Evolutionary conservation across 2,797 vertebrate genomes (phyloP), one percentile per base, ranked within the genome.

Genomic region (Gadopsis bispinosus): DNA sequence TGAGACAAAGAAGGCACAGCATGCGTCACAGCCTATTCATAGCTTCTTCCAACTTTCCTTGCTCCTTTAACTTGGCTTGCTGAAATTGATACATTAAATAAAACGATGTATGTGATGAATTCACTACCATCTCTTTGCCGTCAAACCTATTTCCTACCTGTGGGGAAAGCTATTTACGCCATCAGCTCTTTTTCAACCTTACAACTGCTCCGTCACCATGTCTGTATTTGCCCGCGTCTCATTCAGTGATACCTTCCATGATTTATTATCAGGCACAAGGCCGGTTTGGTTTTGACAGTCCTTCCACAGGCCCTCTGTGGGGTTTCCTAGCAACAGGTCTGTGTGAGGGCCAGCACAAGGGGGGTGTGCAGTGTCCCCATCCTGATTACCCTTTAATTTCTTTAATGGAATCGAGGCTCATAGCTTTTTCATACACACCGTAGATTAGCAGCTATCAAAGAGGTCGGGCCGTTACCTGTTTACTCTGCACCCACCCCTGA

Each of bases 291-390:
- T 89, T 83, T 87, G 51, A 83, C 77, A 68, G 76, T 75, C 77
- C 69, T 81, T 87, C 55, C 53, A 56, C 17, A n/a, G 85, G 76
- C 63, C 81, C 79, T 80, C 63, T 60, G 75, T 65, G 75, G 76
- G 80, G 92, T 93, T 82, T 93, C 91, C 91, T 93, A 93, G 92
- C 92, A 94, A 94, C 93, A 93, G 88, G 86, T 91, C 73, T 84
- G 58, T 65, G 64, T 80, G 70, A 88, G 65, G 77, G 74, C 75
- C 84, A 74, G 61, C 62, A 79, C 35, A 39, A 51, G 75, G 26
- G 53, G 70, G 73, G 74, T 31, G 45, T 60, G 55, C 80, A 73
- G 50, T 54, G 76, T 82, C 75, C 85, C 81, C 79, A 77, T 87
- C 66, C 75, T 87, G 81, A 92, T 91, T 91, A 86, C 67, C 69